phyloP scores from a whole-genome alignment of 2,888 invertebrate species.

The Epinotia demarniana region DNA sequence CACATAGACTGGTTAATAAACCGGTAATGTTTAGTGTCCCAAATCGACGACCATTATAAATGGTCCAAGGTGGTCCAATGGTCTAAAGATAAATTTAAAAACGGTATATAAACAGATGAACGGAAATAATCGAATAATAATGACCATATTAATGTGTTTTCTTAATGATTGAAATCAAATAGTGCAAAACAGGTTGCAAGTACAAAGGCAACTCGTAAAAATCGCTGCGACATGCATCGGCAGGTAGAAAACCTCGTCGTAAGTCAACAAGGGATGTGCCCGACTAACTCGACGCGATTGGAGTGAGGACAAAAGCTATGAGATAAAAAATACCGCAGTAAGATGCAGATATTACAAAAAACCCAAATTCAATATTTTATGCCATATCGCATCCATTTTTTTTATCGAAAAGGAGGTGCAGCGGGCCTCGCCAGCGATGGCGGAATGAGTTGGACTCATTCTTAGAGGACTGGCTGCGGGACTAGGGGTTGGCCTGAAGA shows the following conservation, averaged over 20 bases:
- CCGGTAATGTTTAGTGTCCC: too few relatives aligned
- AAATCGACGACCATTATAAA: too few relatives aligned
- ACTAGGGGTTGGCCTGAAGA: too few relatives aligned
- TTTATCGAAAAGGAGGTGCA: too few relatives aligned
- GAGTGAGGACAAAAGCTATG: constrained; percentile 32
- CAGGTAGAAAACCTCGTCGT: constrained; percentile 29
- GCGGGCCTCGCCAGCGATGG: too few relatives aligned
- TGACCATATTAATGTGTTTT: background rate
- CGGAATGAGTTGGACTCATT: too few relatives aligned
- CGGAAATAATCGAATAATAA: background rate
- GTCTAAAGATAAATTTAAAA: background rate
- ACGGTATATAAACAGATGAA: background rate
- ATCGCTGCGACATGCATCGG: background rate
- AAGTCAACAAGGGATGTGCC: constrained; percentile 24
- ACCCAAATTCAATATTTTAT: too few relatives aligned
- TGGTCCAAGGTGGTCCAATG: too few relatives aligned
- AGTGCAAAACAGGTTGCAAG: constrained; percentile 21
- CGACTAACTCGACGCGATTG: constrained; percentile 21
- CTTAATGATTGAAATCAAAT: background rate
- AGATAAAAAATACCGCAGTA: background rate
- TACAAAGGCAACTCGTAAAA: constrained; percentile 13
- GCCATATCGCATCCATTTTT: too few relatives aligned
- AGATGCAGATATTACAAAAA: background rate
- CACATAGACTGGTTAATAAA: background rate
- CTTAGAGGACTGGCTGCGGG: too few relatives aligned